Conservation (phyloP, 2,888 invertebrate species). For the Euplagia quadripunctaria region DNA sequence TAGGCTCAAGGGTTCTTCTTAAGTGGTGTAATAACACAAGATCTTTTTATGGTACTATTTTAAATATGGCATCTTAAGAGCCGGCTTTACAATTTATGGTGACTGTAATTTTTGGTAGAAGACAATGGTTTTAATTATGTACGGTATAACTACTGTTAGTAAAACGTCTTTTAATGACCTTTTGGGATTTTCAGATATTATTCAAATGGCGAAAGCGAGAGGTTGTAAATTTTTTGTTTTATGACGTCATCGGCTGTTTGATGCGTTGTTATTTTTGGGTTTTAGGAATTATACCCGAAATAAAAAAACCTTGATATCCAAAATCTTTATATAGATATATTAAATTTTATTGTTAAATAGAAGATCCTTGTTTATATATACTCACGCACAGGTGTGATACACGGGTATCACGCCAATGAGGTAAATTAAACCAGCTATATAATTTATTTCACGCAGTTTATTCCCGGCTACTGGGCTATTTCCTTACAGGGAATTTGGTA, state of each 20-base stretch:
- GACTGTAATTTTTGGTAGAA: constrained; percentile 79
- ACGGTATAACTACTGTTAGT: constrained; percentile 78
- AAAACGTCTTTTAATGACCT: constrained; percentile 69
- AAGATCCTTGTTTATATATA: too few species aligned
- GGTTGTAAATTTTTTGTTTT: constrained; percentile 40
- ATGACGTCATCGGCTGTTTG: constrained; percentile 36
- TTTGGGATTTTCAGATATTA: constrained; percentile 66
- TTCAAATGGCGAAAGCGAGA: constrained; percentile 56
- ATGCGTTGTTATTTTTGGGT: background rate
- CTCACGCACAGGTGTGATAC: too few species aligned
- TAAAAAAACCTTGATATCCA: background rate
- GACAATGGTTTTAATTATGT: constrained; percentile 86
- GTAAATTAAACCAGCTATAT: too few species aligned
- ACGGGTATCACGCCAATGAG: too few species aligned
- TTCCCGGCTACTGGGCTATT: too few species aligned
- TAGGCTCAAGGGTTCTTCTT: constrained; percentile 25
- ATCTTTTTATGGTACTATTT: constrained; percentile 83
- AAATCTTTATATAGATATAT: background rate
- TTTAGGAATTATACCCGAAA: background rate
- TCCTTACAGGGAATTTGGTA: too few species aligned
- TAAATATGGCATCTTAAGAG: constrained; percentile 81
- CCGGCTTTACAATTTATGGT: constrained; percentile 76
- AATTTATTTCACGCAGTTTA: too few species aligned
- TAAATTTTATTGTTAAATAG: background rate
- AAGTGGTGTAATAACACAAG: constrained; percentile 65